Percentiles rank a stretch among this genome's conserved stretches.
Evolutionary conservation across 35 echinoderm and acorn worm genomes (phyloP).

Genomic region (Patiria miniata): DNA sequence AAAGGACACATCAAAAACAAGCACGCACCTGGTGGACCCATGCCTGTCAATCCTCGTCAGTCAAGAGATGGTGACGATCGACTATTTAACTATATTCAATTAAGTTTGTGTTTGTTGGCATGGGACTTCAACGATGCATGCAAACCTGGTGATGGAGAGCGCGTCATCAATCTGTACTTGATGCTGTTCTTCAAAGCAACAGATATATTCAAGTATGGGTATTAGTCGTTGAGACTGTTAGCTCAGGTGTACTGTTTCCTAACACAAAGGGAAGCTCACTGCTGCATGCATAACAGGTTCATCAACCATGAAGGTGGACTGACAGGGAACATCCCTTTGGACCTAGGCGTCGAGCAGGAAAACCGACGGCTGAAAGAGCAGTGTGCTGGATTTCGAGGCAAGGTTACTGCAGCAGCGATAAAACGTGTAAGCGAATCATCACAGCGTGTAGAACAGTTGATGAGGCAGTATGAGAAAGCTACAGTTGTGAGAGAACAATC

Average conservation of each 20-base stretch:
- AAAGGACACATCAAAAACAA: constrained; percentile 38
- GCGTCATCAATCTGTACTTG: constrained; percentile 37
- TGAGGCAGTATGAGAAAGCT: background rate
- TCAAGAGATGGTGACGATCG: constrained; percentile 36
- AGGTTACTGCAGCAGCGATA: constrained; percentile 3
- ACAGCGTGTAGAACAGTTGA: constrained; percentile 28
- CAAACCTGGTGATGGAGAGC: constrained; percentile 56
- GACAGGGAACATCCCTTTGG: constrained; percentile 35
- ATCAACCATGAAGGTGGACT: constrained; percentile 27
- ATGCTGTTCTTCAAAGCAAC: constrained; percentile 61
- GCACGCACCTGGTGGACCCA: constrained; percentile 28
- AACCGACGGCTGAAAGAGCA: constrained; percentile 48
- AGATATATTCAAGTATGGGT: constrained; percentile 50
- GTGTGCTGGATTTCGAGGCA: constrained; percentile 36
- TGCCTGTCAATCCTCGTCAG: background rate
- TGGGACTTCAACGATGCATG: constrained; percentile 64
- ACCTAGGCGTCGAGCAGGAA: constrained; percentile 36
- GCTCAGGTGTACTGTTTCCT: constrained; percentile 37
- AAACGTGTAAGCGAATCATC: constrained; percentile 28
- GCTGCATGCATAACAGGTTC: constrained; percentile 38
- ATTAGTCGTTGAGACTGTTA: constrained; percentile 38
- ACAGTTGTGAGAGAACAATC: background rate
- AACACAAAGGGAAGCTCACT: background rate
- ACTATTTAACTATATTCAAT: constrained; percentile 65
- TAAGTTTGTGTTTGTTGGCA: constrained; percentile 48